Percentiles rank a stretch among this genome's conserved stretches.
phyloP scores from a whole-genome alignment of 2,888 invertebrate species.

The Acronicta aceris region DNA sequence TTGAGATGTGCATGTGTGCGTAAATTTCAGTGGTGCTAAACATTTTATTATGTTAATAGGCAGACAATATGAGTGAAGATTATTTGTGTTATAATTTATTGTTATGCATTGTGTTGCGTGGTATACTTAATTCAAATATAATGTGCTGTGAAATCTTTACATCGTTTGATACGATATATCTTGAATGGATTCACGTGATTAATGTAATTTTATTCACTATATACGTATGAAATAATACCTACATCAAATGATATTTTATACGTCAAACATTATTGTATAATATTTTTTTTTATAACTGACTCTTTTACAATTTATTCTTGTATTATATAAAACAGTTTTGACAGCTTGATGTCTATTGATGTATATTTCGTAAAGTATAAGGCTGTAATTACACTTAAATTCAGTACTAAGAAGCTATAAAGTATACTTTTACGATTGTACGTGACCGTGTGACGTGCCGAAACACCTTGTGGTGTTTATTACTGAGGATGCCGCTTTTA shows the following conservation, averaged over 20 bases:
- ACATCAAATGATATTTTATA: constrained; percentile 3
- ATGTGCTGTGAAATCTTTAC: constrained; percentile 48
- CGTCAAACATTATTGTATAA: too few species aligned
- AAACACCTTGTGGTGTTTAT: constrained; percentile 37
- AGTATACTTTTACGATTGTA: constrained; percentile 31
- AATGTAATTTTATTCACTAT: constrained; percentile 19
- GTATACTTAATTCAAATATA: constrained; percentile 48
- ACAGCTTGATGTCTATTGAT: not conserved
- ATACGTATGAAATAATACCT: constrained; percentile 8
- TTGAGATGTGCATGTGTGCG: constrained; percentile 5
- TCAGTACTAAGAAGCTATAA: constrained; percentile 25
- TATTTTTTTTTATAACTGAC: too few species aligned
- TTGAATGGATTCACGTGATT: constrained; percentile 24
- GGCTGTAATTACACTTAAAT: constrained; percentile 29
- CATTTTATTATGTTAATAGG: constrained; percentile 73
- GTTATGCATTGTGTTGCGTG: constrained; percentile 43
- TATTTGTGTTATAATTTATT: constrained; percentile 59
- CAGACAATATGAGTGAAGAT: constrained; percentile 60
- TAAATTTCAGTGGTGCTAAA: constrained; percentile 71
- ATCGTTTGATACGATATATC: constrained; percentile 32
- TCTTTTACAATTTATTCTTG: too few species aligned
- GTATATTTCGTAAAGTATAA: constrained; percentile 11
- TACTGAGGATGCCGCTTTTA: not conserved
- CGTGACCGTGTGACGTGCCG: constrained; percentile 32
- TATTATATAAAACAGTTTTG: too few species aligned